Conservation (phyloP, 1,140 invertebrate genomes). For the Nebria ingens region DNA sequence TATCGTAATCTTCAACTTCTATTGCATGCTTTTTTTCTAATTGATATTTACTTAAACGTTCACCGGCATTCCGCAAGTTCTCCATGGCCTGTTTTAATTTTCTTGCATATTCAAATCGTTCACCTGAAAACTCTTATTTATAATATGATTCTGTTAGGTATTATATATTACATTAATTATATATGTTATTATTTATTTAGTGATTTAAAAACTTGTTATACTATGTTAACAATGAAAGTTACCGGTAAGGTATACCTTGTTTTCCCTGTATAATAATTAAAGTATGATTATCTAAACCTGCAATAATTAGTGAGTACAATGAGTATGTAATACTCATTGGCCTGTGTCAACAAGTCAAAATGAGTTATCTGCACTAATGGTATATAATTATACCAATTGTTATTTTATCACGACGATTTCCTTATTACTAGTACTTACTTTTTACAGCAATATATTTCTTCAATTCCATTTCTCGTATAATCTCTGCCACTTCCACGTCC, state of each 20-base stretch:
- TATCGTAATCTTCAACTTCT: constrained; percentile 81
- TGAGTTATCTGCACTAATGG: no score
- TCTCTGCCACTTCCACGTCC: constrained; percentile 79
- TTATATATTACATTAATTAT: not conserved
- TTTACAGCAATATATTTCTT: constrained; percentile 77
- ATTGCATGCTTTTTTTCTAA: constrained; percentile 86
- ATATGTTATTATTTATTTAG: no score
- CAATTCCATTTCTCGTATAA: constrained; percentile 77
- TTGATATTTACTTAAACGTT: constrained; percentile 80
- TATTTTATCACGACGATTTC: no score
- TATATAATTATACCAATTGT: no score
- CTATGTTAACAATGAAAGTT: no score
- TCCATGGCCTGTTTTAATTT: constrained; percentile 78
- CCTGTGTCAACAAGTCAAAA: no score
- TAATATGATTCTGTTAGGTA: not conserved
- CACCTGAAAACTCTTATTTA: constrained; percentile 45
- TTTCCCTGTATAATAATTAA: no score
- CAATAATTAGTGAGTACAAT: no score
- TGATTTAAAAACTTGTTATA: no score
- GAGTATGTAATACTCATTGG: no score
- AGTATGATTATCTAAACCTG: no score
- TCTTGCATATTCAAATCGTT: constrained; percentile 85
- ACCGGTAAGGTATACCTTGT: no score
- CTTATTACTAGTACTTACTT: constrained; percentile 39
- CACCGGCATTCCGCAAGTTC: constrained; percentile 71